Evolutionary conservation across 2,797 vertebrate genomes (phyloP).

Genomic region (Acanthurus lineatus): DNA sequence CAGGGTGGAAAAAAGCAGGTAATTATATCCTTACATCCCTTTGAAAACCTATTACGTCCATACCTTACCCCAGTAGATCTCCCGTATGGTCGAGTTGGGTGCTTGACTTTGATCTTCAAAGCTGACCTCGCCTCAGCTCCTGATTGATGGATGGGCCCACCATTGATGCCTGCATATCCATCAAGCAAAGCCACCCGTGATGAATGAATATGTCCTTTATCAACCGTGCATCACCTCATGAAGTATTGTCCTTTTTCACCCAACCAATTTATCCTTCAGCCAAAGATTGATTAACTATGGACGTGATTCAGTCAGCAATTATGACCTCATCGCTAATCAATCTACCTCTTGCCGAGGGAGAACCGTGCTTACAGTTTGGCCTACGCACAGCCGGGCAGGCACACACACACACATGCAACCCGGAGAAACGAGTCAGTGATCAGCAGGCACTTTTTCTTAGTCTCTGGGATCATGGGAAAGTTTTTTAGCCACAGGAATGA

Average conservation of each 20-base stretch:
- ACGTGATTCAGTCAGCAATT: slow-evolving; percentile 85
- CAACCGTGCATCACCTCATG: slow-evolving; percentile 86
- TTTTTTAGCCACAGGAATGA: slow-evolving; percentile 35
- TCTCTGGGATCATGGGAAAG: slow-evolving; percentile 72
- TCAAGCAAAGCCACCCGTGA: slow-evolving; percentile 82
- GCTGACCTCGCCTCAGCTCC: slow-evolving; percentile 79
- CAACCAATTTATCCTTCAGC: slow-evolving; percentile 83
- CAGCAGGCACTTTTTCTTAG: slow-evolving; percentile 45
- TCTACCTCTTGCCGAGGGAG: slow-evolving; percentile 66
- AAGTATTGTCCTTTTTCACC: slow-evolving; percentile 84
- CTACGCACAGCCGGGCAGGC: slow-evolving; percentile 11
- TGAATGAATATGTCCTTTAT: slow-evolving; percentile 88
- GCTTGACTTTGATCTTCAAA: slow-evolving; percentile 86
- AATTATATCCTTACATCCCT: slow-evolving; percentile 67
- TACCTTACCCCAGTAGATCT: slow-evolving; percentile 62
- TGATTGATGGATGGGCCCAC: slow-evolving; percentile 80
- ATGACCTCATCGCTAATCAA: slow-evolving; percentile 86
- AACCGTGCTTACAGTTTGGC: slow-evolving; percentile 50
- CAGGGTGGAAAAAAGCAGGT: slow-evolving; percentile 73
- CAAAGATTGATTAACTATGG: slow-evolving; percentile 85
- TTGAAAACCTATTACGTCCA: slow-evolving; percentile 67
- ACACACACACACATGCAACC: slow-evolving; percentile 2
- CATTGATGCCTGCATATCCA: slow-evolving; percentile 84
- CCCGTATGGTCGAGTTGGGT: slow-evolving; percentile 58
- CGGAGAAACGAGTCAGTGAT: slow-evolving; percentile 35